Percentiles rank a stretch among this genome's conserved stretches.
phyloP scores from a whole-genome alignment of 2,888 invertebrate species.

The Teinopalpus imperialis region DNA sequence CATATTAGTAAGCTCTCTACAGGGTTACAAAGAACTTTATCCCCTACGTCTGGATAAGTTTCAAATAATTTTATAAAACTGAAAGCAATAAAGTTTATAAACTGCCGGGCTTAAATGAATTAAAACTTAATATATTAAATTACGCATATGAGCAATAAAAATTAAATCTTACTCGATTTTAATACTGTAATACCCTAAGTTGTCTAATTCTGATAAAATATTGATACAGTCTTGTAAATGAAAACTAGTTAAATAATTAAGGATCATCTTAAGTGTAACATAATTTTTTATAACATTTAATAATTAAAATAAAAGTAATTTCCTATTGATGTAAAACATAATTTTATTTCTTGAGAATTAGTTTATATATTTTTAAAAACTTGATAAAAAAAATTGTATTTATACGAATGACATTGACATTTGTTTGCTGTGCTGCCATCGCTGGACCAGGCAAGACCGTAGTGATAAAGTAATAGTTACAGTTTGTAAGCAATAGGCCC shows the following conservation, averaged over 20 bases:
- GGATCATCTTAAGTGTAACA: constrained; percentile 46
- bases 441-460: too few species aligned
- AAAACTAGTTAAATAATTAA: constrained; percentile 82
- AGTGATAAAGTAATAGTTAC: too few species aligned
- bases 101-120: too few species aligned
- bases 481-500: too few species aligned
- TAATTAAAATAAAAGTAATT: too few species aligned
- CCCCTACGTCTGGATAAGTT: constrained; percentile 84
- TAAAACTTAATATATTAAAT: background rate
- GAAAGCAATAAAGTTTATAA: constrained; percentile 39
- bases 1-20: constrained; percentile 83
- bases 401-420: too few species aligned
- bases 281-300: too few species aligned
- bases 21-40: constrained; percentile 85
- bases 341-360: too few species aligned
- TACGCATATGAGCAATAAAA: too few species aligned
- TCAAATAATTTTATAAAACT: constrained; percentile 88
- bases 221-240: constrained; percentile 83
- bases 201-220: constrained; percentile 83
- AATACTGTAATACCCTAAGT: constrained; percentile 83
- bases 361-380: too few species aligned
- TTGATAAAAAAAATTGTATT: too few species aligned
- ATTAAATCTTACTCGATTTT: constrained; percentile 86
- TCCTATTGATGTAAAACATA: too few species aligned
- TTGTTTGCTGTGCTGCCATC: background rate